Percentiles rank a stretch among this genome's conserved stretches.
These are phyloP conservation scores for Gambusia holbrooki DNA, from an alignment of 2,113 vertebrate species.

Conservation along the genomic window DNA sequence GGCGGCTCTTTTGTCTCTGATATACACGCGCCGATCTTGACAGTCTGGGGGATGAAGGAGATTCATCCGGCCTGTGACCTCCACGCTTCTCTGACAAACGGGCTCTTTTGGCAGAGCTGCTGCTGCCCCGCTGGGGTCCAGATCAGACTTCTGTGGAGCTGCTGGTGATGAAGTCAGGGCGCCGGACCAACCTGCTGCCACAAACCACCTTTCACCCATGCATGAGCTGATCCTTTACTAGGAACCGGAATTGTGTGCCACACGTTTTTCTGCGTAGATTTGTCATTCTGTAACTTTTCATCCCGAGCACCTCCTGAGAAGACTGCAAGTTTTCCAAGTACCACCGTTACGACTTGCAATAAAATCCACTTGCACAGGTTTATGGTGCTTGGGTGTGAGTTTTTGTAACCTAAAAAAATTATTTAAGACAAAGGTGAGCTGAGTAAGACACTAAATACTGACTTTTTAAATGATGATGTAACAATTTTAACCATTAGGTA, in stretches of 20 bases:
- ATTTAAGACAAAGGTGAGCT: no score
- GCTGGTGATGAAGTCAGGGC: constrained; percentile 66
- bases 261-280: constrained; percentile 1
- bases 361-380: not conserved
- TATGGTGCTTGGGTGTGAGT: no score
- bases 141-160: constrained; percentile 63
- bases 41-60: constrained; percentile 73
- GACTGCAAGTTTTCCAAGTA: not conserved
- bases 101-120: constrained; percentile 77
- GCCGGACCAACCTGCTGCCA: constrained; percentile 59
- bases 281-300: not conserved
- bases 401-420: no score
- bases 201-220: constrained; percentile 65
- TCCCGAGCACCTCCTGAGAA: not conserved
- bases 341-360: not conserved
- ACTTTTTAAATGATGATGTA: no score
- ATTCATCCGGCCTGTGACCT: constrained; percentile 82
- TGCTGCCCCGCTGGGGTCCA: constrained; percentile 70
- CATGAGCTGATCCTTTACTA: constrained; percentile 50
- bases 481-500: no score
- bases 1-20: constrained; percentile 81
- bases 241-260: constrained; percentile 12
- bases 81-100: constrained; percentile 78
- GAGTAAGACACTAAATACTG: no score
- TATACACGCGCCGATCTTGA: constrained; percentile 76